Evolutionary conservation across 92 coral and sea anemone genomes (phyloP).

Genomic region (Ricordea florida): DNA sequence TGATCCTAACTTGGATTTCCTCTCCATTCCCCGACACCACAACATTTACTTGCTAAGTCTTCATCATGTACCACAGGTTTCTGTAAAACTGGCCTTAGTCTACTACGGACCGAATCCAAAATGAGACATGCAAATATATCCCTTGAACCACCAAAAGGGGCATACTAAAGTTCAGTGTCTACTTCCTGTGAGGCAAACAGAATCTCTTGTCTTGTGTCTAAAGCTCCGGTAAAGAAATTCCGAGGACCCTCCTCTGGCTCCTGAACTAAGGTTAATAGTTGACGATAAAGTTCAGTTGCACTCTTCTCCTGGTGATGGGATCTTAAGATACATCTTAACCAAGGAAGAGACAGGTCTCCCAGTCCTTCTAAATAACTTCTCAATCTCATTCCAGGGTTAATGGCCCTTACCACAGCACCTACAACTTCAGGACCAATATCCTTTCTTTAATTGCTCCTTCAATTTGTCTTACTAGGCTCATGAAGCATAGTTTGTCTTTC

Average conservation of each 20-base stretch:
- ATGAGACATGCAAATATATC: no score
- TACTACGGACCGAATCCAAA: no score
- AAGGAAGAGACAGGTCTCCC: constrained; percentile 5
- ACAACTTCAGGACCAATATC: no score
- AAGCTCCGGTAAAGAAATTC: constrained; percentile 44
- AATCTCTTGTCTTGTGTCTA: neutral
- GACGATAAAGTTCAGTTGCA: constrained; percentile 41
- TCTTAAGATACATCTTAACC: constrained; percentile 18
- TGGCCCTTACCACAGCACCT: constrained; percentile 22
- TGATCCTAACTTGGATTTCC: no score
- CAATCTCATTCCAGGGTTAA: constrained; percentile 39
- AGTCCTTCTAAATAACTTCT: constrained; percentile 37
- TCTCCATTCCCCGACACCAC: no score
- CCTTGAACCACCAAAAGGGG: no score
- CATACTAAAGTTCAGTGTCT: neutral
- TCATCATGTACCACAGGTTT: no score
- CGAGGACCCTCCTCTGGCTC: constrained; percentile 41
- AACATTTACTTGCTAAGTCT: no score
- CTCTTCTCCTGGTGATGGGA: constrained; percentile 47
- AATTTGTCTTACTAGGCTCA: constrained; percentile 57
- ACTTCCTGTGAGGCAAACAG: neutral
- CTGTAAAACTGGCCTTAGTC: no score
- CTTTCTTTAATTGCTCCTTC: no score
- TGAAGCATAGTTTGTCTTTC: constrained; percentile 34
- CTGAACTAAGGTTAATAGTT: constrained; percentile 27